These are phyloP conservation scores for Bradypodion ventrale DNA, from an alignment of 2,797 vertebrate genomes.

Conservation along the genomic window DNA sequence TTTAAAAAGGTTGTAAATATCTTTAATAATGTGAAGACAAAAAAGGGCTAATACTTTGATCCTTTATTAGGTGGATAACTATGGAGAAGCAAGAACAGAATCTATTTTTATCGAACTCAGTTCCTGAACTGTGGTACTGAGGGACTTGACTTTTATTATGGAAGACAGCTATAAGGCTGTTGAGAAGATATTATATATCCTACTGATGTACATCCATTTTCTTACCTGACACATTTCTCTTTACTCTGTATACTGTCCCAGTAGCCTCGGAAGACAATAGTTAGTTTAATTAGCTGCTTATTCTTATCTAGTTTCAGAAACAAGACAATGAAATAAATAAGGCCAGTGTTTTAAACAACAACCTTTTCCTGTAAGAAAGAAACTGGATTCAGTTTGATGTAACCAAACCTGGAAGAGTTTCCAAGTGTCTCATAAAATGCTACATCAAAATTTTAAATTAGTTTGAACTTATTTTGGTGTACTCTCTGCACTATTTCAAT, in stretches of 20 bases:
- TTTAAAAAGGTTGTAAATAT: too few relatives aligned
- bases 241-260: slow-evolving; percentile 19
- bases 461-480: slow-evolving; percentile 3
- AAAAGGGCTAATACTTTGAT: too few relatives aligned
- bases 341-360: background rate
- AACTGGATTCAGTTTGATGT: background rate
- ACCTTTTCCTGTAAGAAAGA: background rate
- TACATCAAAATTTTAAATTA: background rate
- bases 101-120: background rate
- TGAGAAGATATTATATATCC: slow-evolving; percentile 3
- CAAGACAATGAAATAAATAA: slow-evolving; percentile 35
- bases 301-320: slow-evolving; percentile 27
- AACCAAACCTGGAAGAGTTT: background rate
- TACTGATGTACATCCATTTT: background rate
- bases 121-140: background rate
- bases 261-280: slow-evolving; percentile 2
- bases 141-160: slow-evolving; percentile 31
- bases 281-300: slow-evolving; percentile 34
- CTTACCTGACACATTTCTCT: slow-evolving; percentile 21
- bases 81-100: background rate
- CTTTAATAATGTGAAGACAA: too few relatives aligned
- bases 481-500: background rate
- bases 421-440: background rate
- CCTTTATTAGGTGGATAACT: background rate
- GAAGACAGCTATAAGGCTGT: background rate